Percentiles rank a stretch among this genome's conserved stretches.
phyloP scores from a whole-genome alignment of 2,888 invertebrate species.

The Pyrochroa serraticornis region DNA sequence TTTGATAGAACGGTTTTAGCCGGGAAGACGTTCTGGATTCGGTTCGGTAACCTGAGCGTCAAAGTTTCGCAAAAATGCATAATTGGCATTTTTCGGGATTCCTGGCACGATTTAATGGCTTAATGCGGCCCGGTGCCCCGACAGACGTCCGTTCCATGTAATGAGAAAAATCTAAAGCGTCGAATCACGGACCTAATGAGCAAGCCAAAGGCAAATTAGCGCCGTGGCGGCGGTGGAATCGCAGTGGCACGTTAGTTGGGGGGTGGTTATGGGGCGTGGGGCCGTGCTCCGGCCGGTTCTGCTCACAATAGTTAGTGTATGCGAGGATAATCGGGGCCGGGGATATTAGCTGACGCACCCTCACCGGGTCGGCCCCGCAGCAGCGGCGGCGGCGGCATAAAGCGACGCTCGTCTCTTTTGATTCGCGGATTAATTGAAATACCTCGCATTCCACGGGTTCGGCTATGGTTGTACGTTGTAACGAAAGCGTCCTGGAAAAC shows the following conservation, averaged over 20 bases:
- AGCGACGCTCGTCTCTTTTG: slow-evolving; percentile 58
- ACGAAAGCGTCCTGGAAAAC: slow-evolving; percentile 49
- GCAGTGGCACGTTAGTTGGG: too few species aligned
- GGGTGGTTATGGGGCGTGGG: too few species aligned
- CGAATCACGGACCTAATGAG: slow-evolving; percentile 7
- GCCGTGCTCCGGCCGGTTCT: not conserved
- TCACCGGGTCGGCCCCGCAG: slow-evolving; percentile 32
- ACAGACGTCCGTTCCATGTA: too few species aligned
- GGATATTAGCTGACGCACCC: slow-evolving; percentile 29
- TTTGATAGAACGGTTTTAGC: too few species aligned
- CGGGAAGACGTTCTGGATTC: too few species aligned
- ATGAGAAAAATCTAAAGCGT: too few species aligned
- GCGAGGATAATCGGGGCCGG: slow-evolving; percentile 30
- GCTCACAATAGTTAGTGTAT: slow-evolving; percentile 28
- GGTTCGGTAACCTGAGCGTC: slow-evolving; percentile 1
- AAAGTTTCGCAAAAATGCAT: not conserved
- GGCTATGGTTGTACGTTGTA: slow-evolving; percentile 42
- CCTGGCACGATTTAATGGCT: not conserved
- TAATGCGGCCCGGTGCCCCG: too few species aligned
- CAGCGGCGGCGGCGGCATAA: slow-evolving; percentile 47
- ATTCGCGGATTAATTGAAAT: slow-evolving; percentile 60
- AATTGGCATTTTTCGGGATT: not conserved
- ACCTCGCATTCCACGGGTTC: slow-evolving; percentile 57
- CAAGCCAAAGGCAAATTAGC: slow-evolving; percentile 13
- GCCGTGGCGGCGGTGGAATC: not conserved